Percentiles rank a stretch among this genome's conserved stretches.
phyloP scores from a whole-genome alignment of 2,888 invertebrate species.

The Calameuta idolon region DNA sequence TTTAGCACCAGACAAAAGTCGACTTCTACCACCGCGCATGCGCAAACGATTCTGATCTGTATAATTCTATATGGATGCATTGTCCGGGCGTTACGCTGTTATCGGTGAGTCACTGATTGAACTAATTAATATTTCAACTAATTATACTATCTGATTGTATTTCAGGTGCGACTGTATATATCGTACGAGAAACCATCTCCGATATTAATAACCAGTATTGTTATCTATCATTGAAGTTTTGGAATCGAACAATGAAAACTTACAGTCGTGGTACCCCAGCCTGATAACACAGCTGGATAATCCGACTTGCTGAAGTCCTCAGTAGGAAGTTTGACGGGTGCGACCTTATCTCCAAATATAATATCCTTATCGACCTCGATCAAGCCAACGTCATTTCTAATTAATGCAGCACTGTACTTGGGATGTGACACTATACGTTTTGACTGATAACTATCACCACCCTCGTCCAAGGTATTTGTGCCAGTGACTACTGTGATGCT shows the following conservation, averaged over 20 bases:
- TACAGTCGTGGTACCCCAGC: slow-evolving; percentile 62
- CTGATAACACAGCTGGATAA: slow-evolving; percentile 57
- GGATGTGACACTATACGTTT: slow-evolving; percentile 46
- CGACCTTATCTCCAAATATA: slow-evolving; percentile 51
- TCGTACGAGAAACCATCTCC: too few species aligned
- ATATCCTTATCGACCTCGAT: slow-evolving; percentile 54
- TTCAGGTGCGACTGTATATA: too few species aligned
- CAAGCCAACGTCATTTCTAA: slow-evolving; percentile 60
- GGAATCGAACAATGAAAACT: slow-evolving; percentile 19
- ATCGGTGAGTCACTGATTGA: too few species aligned
- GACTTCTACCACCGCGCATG: too few species aligned
- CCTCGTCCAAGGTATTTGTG: slow-evolving; percentile 55
- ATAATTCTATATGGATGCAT: too few species aligned
- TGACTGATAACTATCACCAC: slow-evolving; percentile 53
- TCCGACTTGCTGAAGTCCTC: slow-evolving; percentile 53
- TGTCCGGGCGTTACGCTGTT: too few species aligned
- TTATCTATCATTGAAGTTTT: too few species aligned
- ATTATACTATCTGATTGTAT: too few species aligned
- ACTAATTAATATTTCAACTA: too few species aligned
- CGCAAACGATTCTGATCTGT: too few species aligned
- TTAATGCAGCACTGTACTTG: slow-evolving; percentile 49
- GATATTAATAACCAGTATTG: too few species aligned
- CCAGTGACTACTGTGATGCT: slow-evolving; percentile 55
- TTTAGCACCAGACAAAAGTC: too few species aligned
- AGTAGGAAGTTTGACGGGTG: slow-evolving; percentile 48